phyloP scores from a whole-genome alignment of 2,888 invertebrate genomes.

The Acheta domesticus region DNA sequence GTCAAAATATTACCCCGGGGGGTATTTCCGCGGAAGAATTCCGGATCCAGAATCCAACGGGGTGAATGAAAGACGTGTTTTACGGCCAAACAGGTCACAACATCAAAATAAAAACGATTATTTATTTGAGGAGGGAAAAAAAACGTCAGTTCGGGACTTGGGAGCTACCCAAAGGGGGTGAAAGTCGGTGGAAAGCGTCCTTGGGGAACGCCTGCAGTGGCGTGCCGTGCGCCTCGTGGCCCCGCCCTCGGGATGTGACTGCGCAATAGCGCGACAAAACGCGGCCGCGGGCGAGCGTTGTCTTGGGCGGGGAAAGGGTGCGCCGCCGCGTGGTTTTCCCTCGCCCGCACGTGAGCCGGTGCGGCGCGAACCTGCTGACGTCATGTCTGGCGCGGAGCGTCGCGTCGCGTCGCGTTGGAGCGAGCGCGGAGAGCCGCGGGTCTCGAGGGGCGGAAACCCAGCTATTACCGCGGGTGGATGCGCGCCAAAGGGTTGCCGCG shows the following conservation, averaged over 20 bases:
- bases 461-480: conserved; percentile 8
- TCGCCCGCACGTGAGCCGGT: not conserved
- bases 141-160: not conserved
- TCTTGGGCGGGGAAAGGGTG: not conserved
- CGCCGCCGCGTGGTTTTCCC: not conserved
- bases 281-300: too few species aligned
- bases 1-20: not conserved
- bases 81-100: not conserved
- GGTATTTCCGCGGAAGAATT: not conserved
- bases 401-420: not conserved
- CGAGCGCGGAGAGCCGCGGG: too few species aligned
- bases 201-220: too few species aligned
- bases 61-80: not conserved
- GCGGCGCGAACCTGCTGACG: not conserved
- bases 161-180: too few species aligned
- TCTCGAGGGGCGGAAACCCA: too few species aligned
- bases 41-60: not conserved
- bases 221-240: too few species aligned
- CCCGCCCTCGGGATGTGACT: too few species aligned
- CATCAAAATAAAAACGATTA: not conserved
- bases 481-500: conserved; percentile 3
- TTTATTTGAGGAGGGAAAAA: not conserved
- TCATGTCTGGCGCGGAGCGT: not conserved
- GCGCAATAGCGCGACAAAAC: too few species aligned
- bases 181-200: too few species aligned